These are phyloP conservation scores for Motacilla alba DNA, from an alignment of 2,113 vertebrate species.

Conservation along the genomic window DNA sequence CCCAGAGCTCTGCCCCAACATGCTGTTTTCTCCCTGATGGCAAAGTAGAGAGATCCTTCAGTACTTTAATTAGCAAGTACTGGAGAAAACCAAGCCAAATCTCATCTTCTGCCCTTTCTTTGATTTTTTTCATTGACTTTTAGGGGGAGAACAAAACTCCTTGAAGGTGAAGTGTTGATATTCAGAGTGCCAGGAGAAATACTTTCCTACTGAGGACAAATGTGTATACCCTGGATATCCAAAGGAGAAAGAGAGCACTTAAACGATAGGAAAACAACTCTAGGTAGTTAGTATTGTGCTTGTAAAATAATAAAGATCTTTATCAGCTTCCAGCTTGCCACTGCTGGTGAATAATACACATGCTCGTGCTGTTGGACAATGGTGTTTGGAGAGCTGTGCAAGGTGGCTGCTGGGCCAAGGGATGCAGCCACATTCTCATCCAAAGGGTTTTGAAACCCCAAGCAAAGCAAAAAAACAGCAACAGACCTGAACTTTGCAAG, in stretches of 20 bases:
- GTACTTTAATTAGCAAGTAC: background rate
- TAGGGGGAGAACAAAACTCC: background rate
- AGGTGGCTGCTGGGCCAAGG: background rate
- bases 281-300: background rate
- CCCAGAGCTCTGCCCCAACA: accelerated
- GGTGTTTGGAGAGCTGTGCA: background rate
- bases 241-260: background rate
- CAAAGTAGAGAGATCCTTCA: background rate
- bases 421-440: background rate
- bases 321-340: background rate
- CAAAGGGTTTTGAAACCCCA: background rate
- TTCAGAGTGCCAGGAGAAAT: background rate
- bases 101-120: background rate
- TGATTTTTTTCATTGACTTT: background rate
- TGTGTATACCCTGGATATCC: accelerated
- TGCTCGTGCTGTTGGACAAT: background rate
- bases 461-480: background rate
- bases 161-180: background rate
- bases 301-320: background rate
- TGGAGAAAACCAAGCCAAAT: background rate
- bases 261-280: background rate
- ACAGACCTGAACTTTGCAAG: background rate
- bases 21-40: background rate
- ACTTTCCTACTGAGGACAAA: background rate
- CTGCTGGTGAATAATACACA: background rate